Evolutionary conservation across 2,888 invertebrate species (phyloP).

Genomic region (Paralinhomoeus sp.): DNA sequence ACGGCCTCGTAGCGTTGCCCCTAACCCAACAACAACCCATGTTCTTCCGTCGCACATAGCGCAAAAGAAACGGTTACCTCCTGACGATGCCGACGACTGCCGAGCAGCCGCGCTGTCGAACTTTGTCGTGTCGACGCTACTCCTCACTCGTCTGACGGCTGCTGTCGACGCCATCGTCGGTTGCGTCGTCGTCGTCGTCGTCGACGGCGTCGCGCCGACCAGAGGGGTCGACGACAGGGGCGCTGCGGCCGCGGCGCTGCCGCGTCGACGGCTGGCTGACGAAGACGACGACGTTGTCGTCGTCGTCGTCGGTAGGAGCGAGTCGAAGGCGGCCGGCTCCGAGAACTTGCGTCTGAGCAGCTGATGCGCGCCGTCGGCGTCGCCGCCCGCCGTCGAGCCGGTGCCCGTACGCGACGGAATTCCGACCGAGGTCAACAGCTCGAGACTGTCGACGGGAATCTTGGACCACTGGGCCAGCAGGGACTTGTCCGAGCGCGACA

Average conservation of each 20-base stretch:
- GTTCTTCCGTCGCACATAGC: no score
- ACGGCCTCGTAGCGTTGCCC: no score
- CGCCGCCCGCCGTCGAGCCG: no score
- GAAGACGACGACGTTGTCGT: neutral
- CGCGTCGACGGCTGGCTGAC: neutral
- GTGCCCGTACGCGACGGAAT: neutral
- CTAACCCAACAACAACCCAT: no score
- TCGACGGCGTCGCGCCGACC: neutral
- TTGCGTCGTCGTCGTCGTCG: neutral
- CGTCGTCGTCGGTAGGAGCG: no score
- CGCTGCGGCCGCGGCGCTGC: no score
- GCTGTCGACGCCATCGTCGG: neutral
- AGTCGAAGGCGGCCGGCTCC: no score
- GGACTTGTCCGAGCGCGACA: neutral
- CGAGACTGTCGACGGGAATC: slow-evolving; percentile 10
- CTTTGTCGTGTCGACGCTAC: slow-evolving; percentile 1
- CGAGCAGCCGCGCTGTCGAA: no score
- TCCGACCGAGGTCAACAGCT: slow-evolving; percentile 4
- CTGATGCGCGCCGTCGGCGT: neutral
- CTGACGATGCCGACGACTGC: no score
- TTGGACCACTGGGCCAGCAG: no score
- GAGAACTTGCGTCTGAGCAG: slow-evolving; percentile 6
- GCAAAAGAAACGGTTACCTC: no score
- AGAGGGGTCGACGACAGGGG: no score
- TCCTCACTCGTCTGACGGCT: neutral